A percentile compares a stretch with the other conserved stretches of the same genome.
Evolutionary conservation across 1,140 invertebrate genomes (phyloP).

Genomic region (Phocides pigmalion): DNA sequence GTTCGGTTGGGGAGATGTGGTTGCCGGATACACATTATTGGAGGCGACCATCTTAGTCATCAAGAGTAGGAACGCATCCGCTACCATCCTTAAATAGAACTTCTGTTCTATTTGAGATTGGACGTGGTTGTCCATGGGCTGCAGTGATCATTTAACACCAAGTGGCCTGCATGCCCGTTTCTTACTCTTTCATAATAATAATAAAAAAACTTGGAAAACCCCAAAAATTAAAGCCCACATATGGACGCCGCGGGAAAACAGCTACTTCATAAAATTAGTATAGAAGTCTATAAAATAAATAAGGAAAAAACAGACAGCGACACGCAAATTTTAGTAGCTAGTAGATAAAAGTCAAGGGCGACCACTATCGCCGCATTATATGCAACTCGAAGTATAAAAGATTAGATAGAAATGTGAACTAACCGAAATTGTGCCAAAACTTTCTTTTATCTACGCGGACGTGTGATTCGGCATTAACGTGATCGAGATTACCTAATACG

Average conservation of each 20-base stretch:
- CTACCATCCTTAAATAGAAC: no score
- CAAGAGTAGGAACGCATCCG: no score
- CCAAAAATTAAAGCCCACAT: no score
- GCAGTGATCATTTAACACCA: no score
- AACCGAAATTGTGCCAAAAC: constrained; percentile 26
- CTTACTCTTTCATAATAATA: no score
- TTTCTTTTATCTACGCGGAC: constrained; percentile 26
- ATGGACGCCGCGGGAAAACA: background rate
- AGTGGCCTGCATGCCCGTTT: no score
- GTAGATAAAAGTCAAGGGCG: constrained; percentile 59
- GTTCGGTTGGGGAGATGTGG: no score
- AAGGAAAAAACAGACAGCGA: background rate
- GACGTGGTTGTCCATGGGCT: no score
- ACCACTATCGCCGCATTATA: constrained; percentile 47
- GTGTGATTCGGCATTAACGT: constrained; percentile 3
- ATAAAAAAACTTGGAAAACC: no score
- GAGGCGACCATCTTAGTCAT: no score
- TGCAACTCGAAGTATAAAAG: constrained; percentile 52
- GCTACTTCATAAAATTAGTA: background rate
- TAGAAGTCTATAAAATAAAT: background rate
- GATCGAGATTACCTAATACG: constrained; percentile 2
- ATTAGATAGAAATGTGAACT: constrained; percentile 61
- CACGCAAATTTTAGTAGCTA: constrained; percentile 15
- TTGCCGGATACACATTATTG: no score
- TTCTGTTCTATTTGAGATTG: no score